phyloP scores from a whole-genome alignment of 2,888 invertebrate genomes.

The Cinara cedri region DNA sequence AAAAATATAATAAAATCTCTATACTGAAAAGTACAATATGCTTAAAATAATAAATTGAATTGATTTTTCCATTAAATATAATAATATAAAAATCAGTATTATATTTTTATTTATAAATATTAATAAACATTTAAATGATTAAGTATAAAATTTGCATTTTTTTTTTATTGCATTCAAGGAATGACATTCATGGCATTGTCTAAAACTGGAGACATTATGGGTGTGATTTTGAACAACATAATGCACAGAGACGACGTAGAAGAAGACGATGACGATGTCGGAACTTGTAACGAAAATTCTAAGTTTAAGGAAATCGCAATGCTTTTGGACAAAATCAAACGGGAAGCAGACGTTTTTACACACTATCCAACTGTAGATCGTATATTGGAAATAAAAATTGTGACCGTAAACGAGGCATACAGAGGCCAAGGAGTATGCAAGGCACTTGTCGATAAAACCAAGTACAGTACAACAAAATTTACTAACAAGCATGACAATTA shows the following conservation, averaged over 20 bases:
- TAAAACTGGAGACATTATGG: conserved; percentile 67
- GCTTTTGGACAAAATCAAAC: conserved; percentile 68
- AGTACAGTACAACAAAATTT: conserved; percentile 66
- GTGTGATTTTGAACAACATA: conserved; percentile 67
- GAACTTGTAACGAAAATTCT: conserved; percentile 62
- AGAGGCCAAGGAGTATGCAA: conserved; percentile 73
- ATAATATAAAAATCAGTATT: not conserved
- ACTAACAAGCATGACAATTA: not conserved
- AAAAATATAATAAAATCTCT: not conserved
- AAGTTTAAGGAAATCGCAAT: conserved; percentile 73
- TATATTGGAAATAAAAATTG: conserved; percentile 71
- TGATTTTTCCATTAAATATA: not conserved
- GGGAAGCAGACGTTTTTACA: conserved; percentile 67
- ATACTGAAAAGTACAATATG: not conserved
- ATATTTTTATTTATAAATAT: too few relatives aligned
- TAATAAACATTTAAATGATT: too few relatives aligned
- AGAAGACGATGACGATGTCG: conserved; percentile 67
- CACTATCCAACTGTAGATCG: conserved; percentile 67
- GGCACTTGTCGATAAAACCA: conserved; percentile 68
- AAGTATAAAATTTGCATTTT: too few relatives aligned
- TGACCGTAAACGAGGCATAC: conserved; percentile 73
- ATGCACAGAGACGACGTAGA: conserved; percentile 61
- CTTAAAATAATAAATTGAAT: not conserved
- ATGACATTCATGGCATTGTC: conserved; percentile 71
- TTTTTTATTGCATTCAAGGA: conserved; percentile 58